Evolutionary conservation across 2,888 invertebrate species (phyloP), one percentile per base, ranked within the genome.

Genomic region (Seira sanloemensis): DNA sequence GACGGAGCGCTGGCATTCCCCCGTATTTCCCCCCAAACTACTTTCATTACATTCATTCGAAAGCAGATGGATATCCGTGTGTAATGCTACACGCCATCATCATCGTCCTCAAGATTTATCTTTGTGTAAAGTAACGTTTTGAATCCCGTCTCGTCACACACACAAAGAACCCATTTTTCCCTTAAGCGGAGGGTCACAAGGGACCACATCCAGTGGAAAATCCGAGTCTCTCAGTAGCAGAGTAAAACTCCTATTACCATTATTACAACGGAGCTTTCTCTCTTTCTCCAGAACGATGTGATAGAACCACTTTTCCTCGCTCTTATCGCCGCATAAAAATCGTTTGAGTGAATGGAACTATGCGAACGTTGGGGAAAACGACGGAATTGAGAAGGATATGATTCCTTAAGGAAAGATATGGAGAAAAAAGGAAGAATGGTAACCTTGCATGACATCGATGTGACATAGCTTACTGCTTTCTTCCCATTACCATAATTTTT

Each of bases 371-470:
- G n/a, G n/a, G 5, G 50, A 50, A 7, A 16, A n/a, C n/a, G n/a
- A n/a, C n/a, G 16, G 16, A 50, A 50, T 50, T 7, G 67, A 68
- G 68, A 68, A 67, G 25, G 27, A 58, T 54, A 58, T 25, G 78
- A 78, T 69, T 78, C 21, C n/a, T 50, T 12, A 69, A 58, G 27
- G n/a, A 12, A 26, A 1, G 46, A 78, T 72, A 72, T 65, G 72
- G 71, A 27, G 46, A 58, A 71, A n/a, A n/a, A n/a, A 37, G 12
- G 37, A 76, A 25, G 46, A 77, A 72, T 71, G 78, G 78, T 72
- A 78, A 72, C 78, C 78, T 78, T 78, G 65, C 72, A 66, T 72
- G 78, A 72, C 72, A 72, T 78, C 71, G 46, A 72, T 78, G 78
- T 78, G 78, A 78, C 71, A 66, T 72, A 71, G 78, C 72, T 78